Conservation (phyloP, 2,113 vertebrate genomes). For the Equus przewalskii region DNA sequence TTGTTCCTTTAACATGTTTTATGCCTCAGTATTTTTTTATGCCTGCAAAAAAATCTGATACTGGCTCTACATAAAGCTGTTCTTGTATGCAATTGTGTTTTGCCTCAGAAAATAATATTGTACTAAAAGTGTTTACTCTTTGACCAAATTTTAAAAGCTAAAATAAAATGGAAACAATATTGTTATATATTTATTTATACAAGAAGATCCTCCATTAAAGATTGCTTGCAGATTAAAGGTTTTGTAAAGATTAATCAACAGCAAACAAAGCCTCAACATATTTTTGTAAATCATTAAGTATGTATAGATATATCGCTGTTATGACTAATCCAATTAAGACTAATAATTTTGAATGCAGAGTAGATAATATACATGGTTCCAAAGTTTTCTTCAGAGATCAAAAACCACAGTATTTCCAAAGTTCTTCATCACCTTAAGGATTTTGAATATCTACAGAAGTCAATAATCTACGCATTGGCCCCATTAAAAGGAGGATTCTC, state of each 20-base stretch:
- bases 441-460: neutral
- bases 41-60: neutral
- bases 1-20: conserved; percentile 73
- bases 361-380: neutral
- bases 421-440: neutral
- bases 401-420: neutral
- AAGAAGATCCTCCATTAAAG: neutral
- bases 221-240: neutral
- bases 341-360: neutral
- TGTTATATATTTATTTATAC: neutral
- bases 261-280: neutral
- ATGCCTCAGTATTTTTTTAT: conserved; percentile 62
- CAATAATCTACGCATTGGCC: neutral
- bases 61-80: conserved; percentile 13
- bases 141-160: neutral
- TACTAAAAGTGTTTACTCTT: neutral
- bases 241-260: neutral
- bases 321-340: neutral
- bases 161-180: conserved; percentile 32
- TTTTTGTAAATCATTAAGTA: conserved; percentile 25
- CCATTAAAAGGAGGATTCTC: neutral
- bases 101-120: conserved; percentile 21
- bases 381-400: neutral
- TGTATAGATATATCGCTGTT: neutral
- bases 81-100: neutral